Percentiles rank a stretch among this genome's conserved stretches.
Conservation (phyloP, 2,113 vertebrate genomes). For the Dasyornis broadbenti region DNA sequence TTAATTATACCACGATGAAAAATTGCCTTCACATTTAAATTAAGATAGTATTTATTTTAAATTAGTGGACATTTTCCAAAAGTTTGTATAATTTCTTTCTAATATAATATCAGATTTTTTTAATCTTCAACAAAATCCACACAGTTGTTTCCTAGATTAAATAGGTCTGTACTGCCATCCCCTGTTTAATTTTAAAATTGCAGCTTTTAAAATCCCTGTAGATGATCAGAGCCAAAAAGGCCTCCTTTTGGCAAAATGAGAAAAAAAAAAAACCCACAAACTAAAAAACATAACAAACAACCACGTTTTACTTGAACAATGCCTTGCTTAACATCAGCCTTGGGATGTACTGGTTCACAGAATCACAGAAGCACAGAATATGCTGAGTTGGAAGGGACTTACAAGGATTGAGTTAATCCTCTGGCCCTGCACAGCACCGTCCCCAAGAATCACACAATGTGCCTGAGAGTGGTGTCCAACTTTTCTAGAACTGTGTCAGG, state of each 20-base stretch:
- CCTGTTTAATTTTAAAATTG: not conserved
- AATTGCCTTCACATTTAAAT: not conserved
- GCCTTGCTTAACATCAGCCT: not conserved
- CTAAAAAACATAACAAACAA: too few relatives aligned
- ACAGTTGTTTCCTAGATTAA: rapidly evolving
- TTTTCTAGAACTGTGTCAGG: not conserved
- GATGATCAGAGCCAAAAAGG: not conserved
- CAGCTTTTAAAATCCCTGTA: not conserved
- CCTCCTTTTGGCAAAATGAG: not conserved
- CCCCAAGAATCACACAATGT: rapidly evolving
- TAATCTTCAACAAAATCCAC: rapidly evolving
- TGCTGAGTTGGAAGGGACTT: not conserved
- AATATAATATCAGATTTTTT: not conserved
- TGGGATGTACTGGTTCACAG: not conserved
- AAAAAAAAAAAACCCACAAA: not conserved
- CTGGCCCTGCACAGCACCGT: too few relatives aligned
- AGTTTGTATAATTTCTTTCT: not conserved
- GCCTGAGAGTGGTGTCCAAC: rapidly evolving
- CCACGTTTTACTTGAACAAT: not conserved
- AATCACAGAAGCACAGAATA: not conserved
- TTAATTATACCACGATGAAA: not conserved
- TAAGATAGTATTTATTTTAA: not conserved
- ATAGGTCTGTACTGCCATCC: not conserved
- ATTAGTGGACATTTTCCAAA: not conserved
- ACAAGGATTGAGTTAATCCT: not conserved